Conservation (phyloP, 2,888 invertebrate species). For the Lucinisca nassula region DNA sequence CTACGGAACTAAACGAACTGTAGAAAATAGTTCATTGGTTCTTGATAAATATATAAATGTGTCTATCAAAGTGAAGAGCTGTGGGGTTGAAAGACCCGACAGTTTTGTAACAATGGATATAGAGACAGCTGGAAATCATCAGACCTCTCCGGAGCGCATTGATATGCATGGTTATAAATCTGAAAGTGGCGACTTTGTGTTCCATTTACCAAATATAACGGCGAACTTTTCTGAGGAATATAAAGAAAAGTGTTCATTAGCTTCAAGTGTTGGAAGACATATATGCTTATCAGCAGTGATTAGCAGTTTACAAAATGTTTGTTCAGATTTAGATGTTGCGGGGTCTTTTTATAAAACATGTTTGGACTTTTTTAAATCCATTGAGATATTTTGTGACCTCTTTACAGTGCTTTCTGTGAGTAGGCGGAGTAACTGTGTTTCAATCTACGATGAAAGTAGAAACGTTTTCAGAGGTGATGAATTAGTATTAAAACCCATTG, state of each 20-base stretch:
- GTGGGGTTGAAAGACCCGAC: constrained; percentile 26
- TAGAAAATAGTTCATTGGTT: background rate
- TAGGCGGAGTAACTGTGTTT: background rate
- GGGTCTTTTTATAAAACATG: background rate
- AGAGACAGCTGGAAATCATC: background rate
- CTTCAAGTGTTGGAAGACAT: background rate
- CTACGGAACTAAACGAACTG: background rate
- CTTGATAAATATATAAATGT: constrained; percentile 18
- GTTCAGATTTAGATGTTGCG: background rate
- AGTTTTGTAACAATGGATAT: background rate
- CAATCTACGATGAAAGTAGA: constrained; percentile 1
- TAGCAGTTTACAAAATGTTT: background rate
- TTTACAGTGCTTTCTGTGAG: background rate
- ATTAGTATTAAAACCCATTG: constrained; percentile 13
- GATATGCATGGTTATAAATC: background rate
- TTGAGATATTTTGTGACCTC: constrained; percentile 1
- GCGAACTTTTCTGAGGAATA: background rate
- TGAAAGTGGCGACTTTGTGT: background rate
- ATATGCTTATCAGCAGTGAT: background rate
- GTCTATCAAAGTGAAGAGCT: constrained; percentile 36
- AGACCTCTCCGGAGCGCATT: background rate
- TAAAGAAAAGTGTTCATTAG: background rate
- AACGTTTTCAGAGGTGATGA: constrained; percentile 39
- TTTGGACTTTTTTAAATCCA: background rate
- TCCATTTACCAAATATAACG: constrained; percentile 10